Percentiles rank a stretch among this genome's conserved stretches.
Conservation (phyloP, 2,888 invertebrate genomes). For the Acrobasis repandana region DNA sequence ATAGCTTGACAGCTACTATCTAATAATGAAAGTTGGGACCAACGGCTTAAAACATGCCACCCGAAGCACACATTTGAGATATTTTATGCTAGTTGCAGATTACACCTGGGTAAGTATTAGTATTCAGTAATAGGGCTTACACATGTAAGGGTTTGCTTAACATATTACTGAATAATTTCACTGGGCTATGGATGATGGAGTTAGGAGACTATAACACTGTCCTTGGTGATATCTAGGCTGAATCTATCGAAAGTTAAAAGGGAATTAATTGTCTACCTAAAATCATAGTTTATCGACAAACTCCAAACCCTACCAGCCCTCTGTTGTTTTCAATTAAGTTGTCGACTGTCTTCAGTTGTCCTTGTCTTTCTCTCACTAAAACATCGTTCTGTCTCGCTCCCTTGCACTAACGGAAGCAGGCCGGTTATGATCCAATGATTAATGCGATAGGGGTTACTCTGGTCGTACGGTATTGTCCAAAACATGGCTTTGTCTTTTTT, state of each 20-base stretch:
- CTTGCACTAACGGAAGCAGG: conserved; percentile 65
- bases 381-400: conserved; percentile 43
- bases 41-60: too few relatives aligned
- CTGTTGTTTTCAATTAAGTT: conserved; percentile 75
- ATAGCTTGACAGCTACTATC: too few relatives aligned
- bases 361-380: conserved; percentile 34
- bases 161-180: too few relatives aligned
- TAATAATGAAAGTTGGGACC: too few relatives aligned
- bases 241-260: background rate
- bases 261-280: background rate
- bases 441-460: conserved; percentile 58
- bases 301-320: conserved; percentile 44
- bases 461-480: conserved; percentile 30
- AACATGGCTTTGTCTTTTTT: conserved; percentile 26
- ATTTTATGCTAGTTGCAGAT: too few relatives aligned
- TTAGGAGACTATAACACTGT: too few relatives aligned
- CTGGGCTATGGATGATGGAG: too few relatives aligned
- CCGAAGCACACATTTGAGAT: too few relatives aligned
- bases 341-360: conserved; percentile 52
- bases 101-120: too few relatives aligned
- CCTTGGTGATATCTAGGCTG: too few relatives aligned
- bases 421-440: conserved; percentile 68
- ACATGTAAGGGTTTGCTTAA: too few relatives aligned
- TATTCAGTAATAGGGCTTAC: too few relatives aligned
- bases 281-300: conserved; percentile 32